Evolutionary conservation across 2,888 invertebrate genomes (phyloP).

Genomic region (Lithophane socia): DNA sequence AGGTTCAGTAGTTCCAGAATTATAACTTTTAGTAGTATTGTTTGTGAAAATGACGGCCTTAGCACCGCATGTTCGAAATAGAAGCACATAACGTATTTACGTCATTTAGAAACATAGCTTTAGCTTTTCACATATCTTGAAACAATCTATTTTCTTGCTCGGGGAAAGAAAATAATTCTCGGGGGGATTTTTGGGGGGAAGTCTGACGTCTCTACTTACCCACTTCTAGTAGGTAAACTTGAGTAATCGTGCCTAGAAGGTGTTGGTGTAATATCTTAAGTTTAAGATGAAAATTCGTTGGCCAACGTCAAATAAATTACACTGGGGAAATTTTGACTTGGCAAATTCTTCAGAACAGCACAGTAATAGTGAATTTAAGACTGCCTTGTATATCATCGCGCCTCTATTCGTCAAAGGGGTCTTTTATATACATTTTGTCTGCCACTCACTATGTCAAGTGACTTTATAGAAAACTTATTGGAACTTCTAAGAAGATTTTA

Average conservation of each 20-base stretch:
- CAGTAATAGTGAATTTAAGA: slow-evolving; percentile 44
- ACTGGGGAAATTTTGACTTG: slow-evolving; percentile 52
- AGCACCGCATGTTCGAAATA: slow-evolving; percentile 47
- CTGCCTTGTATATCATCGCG: slow-evolving; percentile 17
- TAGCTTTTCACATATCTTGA: slow-evolving; percentile 23
- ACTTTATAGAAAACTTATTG: neutral
- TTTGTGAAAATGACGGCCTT: slow-evolving; percentile 50
- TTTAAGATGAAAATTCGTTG: slow-evolving; percentile 51
- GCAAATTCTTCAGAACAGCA: slow-evolving; percentile 50
- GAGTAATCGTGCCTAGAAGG: slow-evolving; percentile 42
- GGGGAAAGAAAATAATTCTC: slow-evolving; percentile 27
- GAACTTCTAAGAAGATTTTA: slow-evolving; percentile 4
- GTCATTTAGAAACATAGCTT: slow-evolving; percentile 47
- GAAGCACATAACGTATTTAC: slow-evolving; percentile 40
- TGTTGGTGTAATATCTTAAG: slow-evolving; percentile 51
- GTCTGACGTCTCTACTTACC: slow-evolving; percentile 14
- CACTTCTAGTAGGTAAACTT: slow-evolving; percentile 43
- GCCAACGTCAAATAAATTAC: slow-evolving; percentile 49
- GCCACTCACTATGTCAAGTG: neutral
- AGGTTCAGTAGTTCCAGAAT: slow-evolving; percentile 53
- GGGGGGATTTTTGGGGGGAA: slow-evolving; percentile 38
- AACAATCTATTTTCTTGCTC: slow-evolving; percentile 43
- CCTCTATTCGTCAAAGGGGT: neutral
- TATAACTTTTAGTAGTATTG: slow-evolving; percentile 52
- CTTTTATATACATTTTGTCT: slow-evolving; percentile 5